Evolutionary conservation across 1,140 invertebrate genomes (phyloP), one percentile per base, ranked within the genome.

Genomic region (Drosophila tani): DNA sequence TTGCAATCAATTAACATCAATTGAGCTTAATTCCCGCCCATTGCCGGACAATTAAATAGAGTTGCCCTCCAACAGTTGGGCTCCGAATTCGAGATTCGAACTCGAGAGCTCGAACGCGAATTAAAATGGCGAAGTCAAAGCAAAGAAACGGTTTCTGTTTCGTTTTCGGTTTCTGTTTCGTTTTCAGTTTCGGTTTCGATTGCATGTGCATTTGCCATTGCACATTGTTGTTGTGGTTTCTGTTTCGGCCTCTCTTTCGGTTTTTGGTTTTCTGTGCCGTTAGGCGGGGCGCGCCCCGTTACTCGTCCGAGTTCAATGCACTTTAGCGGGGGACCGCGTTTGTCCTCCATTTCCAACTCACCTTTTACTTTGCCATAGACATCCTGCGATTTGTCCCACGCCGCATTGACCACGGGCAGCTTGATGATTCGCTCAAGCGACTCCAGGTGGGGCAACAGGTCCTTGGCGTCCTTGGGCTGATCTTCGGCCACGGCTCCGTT

Each of bases 331-430:
- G 40, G 15, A 41, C 32, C 32, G 51, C 53, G 14, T 21, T 40
- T 56, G 53, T 40, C 53, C 53, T 56, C 53, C 35, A 56, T 55
- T 56, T 66, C 12, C 12, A 24, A 75, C 91, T 76, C 74, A 91
- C 93, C 93, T 92, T 95, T 95, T 27, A 95, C 93, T 58, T 93
- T 93, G 40, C 92, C 93, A 76, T 95, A 95, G 21, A 95, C 94
- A 57, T 92, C 93, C 19, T 93, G 91, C 5, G 94, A 94, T 68
- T 94, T 94, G 67, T 93, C 93, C 74, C 94, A 91, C 12, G 94
- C 95, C 27, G 93, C 92, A 68, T 94, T 94, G 14, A 95, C 79
- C 12, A 95, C 86, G 0, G 95, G 95, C 29, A 95, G 81, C 69
- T 94, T 94, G 50, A 94, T 91, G 24, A 95, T 93, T 11, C 94